These are phyloP conservation scores for Lycopodina hypogea DNA, from an alignment of 37 sponge, comb jelly and placozoan species.

Conservation along the genomic window DNA sequence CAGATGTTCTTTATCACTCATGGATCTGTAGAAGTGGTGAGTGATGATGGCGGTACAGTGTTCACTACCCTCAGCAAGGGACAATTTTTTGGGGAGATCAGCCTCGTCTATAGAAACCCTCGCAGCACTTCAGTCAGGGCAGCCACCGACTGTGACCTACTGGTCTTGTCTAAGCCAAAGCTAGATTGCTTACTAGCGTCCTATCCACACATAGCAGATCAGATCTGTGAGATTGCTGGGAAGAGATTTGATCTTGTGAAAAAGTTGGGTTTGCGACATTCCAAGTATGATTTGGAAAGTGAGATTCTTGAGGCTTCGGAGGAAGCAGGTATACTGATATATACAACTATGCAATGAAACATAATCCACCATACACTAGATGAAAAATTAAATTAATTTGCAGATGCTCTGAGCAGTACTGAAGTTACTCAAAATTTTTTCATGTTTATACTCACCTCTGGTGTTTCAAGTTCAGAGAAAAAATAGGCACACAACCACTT, in stretches of 20 bases:
- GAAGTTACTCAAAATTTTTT: too few relatives aligned
- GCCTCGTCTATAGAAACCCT: slow-evolving; percentile 53
- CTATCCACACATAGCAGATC: slow-evolving; percentile 66
- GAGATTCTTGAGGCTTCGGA: slow-evolving; percentile 31
- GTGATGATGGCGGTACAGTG: slow-evolving; percentile 57
- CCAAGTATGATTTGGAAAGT: slow-evolving; percentile 35
- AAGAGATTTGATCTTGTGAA: slow-evolving; percentile 53
- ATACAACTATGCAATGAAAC: background rate
- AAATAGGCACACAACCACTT: too few relatives aligned
- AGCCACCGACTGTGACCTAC: slow-evolving; percentile 71
- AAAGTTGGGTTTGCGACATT: slow-evolving; percentile 40
- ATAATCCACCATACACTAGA: background rate
- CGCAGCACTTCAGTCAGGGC: slow-evolving; percentile 73
- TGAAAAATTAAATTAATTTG: too few relatives aligned
- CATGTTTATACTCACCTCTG: too few relatives aligned
- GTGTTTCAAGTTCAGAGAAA: too few relatives aligned
- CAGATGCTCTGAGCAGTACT: too few relatives aligned
- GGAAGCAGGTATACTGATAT: slow-evolving; percentile 17
- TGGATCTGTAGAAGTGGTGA: slow-evolving; percentile 73
- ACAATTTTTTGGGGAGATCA: slow-evolving; percentile 84
- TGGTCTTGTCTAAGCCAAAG: slow-evolving; percentile 70
- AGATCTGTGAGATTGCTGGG: slow-evolving; percentile 66
- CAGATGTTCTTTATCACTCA: slow-evolving; percentile 78
- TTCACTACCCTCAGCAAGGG: slow-evolving; percentile 68
- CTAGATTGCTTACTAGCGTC: slow-evolving; percentile 60